Conservation (phyloP, 2,888 invertebrate genomes). For the Galeruca laticollis region DNA sequence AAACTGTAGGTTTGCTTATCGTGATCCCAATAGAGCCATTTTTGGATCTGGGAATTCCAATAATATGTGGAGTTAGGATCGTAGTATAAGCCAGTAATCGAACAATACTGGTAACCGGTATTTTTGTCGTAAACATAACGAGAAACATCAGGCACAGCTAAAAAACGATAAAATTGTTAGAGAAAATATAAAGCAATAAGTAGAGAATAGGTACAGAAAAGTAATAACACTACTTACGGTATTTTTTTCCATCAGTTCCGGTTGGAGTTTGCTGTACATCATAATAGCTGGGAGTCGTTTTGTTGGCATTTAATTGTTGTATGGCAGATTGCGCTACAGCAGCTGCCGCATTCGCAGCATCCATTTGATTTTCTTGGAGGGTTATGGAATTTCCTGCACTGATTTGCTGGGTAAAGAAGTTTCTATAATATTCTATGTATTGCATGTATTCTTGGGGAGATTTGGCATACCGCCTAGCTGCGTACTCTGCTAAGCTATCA, state of each 20-base stretch:
- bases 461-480: constrained; percentile 80
- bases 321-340: constrained; percentile 92
- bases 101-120: constrained; percentile 97
- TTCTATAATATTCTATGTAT: constrained; percentile 78
- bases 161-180: constrained; percentile 39
- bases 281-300: constrained; percentile 57
- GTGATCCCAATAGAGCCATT: constrained; percentile 96
- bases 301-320: constrained; percentile 72
- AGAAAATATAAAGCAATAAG: constrained; percentile 6
- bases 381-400: constrained; percentile 70
- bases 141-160: constrained; percentile 86
- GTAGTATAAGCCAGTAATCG: constrained; percentile 93
- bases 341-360: constrained; percentile 84
- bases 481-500: constrained; percentile 80
- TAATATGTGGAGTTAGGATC: constrained; percentile 97
- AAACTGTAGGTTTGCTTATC: constrained; percentile 75
- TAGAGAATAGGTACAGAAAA: neutral
- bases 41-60: constrained; percentile 90
- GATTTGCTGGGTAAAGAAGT: constrained; percentile 78
- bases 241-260: constrained; percentile 76
- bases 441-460: constrained; percentile 78
- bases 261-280: constrained; percentile 69
- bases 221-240: constrained; percentile 66
- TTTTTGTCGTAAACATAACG: constrained; percentile 94
- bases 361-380: constrained; percentile 71